Percentiles rank a stretch among this genome's conserved stretches.
These are phyloP conservation scores for Drosophila sechellia DNA, from an alignment of 1,140 invertebrate genomes.

Conservation along the genomic window DNA sequence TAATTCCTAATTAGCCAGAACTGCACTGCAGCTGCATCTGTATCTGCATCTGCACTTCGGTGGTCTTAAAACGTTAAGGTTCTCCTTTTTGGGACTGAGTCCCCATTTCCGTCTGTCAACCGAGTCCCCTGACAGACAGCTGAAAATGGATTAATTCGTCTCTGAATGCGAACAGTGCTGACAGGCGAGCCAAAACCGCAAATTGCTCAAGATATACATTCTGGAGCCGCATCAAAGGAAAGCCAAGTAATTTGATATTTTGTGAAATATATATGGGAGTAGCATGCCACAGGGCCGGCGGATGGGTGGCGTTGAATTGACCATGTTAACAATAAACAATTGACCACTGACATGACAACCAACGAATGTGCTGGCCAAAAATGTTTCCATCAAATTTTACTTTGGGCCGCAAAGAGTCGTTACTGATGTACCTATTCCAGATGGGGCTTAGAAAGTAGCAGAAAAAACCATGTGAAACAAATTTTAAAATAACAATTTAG, in stretches of 20 bases:
- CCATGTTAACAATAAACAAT: constrained; percentile 76
- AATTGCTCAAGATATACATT: constrained; percentile 48
- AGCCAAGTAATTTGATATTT: constrained; percentile 53
- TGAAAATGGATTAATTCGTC: constrained; percentile 56
- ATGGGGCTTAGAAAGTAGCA: background rate
- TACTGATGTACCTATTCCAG: background rate
- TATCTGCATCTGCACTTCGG: constrained; percentile 24
- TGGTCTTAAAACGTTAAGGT: constrained; percentile 46
- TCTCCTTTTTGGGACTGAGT: background rate
- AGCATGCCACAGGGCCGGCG: background rate
- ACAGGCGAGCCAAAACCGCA: constrained; percentile 50
- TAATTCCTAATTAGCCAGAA: constrained; percentile 40
- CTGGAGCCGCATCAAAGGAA: constrained; percentile 29
- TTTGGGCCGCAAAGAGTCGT: background rate
- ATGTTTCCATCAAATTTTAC: constrained; percentile 46
- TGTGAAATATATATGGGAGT: constrained; percentile 9
- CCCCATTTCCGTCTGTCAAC: constrained; percentile 18
- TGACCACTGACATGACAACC: constrained; percentile 72
- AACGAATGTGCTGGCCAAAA: constrained; percentile 50
- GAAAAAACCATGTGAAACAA: too few species aligned
- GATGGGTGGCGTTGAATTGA: constrained; percentile 17
- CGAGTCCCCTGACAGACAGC: constrained; percentile 32
- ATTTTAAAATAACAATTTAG: too few species aligned
- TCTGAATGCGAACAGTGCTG: constrained; percentile 37
- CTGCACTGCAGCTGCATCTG: constrained; percentile 20